Percentiles rank a stretch among this genome's conserved stretches.
phyloP scores from a whole-genome alignment of 2,888 invertebrate species.

The Cistogaster globosa region DNA sequence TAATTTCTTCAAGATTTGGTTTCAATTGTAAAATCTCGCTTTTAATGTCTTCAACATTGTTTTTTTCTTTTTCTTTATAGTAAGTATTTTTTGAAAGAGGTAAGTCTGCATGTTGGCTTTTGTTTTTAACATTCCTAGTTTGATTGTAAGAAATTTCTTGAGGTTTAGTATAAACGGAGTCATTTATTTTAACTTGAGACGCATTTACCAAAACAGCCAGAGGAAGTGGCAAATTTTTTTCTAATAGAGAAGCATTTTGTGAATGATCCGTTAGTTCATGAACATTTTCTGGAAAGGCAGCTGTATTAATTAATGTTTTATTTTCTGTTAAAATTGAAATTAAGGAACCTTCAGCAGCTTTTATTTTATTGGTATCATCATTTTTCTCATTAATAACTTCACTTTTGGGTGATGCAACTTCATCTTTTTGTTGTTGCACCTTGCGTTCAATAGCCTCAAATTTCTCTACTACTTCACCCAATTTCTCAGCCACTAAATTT shows the following conservation, averaged over 20 bases:
- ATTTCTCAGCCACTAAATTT: slow-evolving; percentile 78
- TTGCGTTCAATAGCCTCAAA: slow-evolving; percentile 84
- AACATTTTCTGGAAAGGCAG: slow-evolving; percentile 63
- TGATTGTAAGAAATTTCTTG: slow-evolving; percentile 27
- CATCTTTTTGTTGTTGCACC: slow-evolving; percentile 81
- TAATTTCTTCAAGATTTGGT: slow-evolving; percentile 68
- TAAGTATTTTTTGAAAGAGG: slow-evolving; percentile 3
- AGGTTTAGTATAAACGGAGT: slow-evolving; percentile 30
- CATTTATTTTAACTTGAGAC: slow-evolving; percentile 73
- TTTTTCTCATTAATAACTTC: slow-evolving; percentile 11
- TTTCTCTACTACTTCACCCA: slow-evolving; percentile 79
- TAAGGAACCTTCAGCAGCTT: slow-evolving; percentile 73
- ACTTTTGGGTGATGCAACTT: not conserved
- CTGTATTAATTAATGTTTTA: slow-evolving; percentile 54
- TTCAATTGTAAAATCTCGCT: slow-evolving; percentile 80
- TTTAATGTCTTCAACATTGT: slow-evolving; percentile 79
- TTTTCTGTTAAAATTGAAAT: slow-evolving; percentile 77
- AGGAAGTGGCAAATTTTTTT: slow-evolving; percentile 78
- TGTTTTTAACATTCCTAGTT: slow-evolving; percentile 5
- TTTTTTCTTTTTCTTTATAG: slow-evolving; percentile 61
- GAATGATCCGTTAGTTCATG: slow-evolving; percentile 76
- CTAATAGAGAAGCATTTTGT: slow-evolving; percentile 68
- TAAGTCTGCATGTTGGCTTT: slow-evolving; percentile 5
- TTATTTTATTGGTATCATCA: slow-evolving; percentile 22
- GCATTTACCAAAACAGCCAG: slow-evolving; percentile 78